These are phyloP conservation scores for Haliclystus octoradiatus DNA, from an alignment of 30 jellyfish, hydroid and myxozoan genomes.

Conservation along the genomic window DNA sequence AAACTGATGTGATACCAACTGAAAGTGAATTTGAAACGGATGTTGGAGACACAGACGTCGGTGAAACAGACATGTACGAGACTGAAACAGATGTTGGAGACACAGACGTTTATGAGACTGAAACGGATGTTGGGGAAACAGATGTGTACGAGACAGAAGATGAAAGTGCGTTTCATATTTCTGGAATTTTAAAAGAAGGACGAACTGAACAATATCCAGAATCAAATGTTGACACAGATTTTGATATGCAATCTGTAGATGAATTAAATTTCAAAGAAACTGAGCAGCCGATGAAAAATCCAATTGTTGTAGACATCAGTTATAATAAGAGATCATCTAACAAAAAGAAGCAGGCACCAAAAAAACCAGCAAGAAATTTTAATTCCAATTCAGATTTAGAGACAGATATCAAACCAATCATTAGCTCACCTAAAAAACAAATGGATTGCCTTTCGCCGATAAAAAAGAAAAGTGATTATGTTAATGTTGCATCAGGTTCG, in stretches of 20 bases:
- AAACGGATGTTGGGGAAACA: slow-evolving; percentile 20
- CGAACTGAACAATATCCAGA: slow-evolving; percentile 2
- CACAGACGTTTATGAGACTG: slow-evolving; percentile 18
- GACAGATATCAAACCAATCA: not conserved
- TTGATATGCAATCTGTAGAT: not conserved
- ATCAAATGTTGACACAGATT: not conserved
- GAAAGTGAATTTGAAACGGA: too few species aligned
- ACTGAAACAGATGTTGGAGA: slow-evolving; percentile 30
- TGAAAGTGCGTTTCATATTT: slow-evolving; percentile 77
- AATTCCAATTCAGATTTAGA: not conserved
- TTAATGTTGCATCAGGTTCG: slow-evolving; percentile 3
- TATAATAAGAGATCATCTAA: not conserved
- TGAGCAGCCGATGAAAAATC: not conserved
- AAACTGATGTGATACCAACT: too few species aligned
- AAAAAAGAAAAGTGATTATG: too few species aligned
- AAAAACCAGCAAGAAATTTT: not conserved
- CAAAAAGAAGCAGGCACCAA: slow-evolving; percentile 12
- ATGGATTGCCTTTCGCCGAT: slow-evolving; percentile 34
- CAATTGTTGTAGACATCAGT: not conserved
- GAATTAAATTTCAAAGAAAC: not conserved
- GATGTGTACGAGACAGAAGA: slow-evolving; percentile 40
- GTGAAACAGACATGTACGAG: slow-evolving; percentile 11
- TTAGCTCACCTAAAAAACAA: slow-evolving; percentile 7
- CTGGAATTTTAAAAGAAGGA: slow-evolving; percentile 73
- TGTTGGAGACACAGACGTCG: too few species aligned